Conservation (phyloP, 2,797 vertebrate genomes). For the Sciurus vulgaris region DNA sequence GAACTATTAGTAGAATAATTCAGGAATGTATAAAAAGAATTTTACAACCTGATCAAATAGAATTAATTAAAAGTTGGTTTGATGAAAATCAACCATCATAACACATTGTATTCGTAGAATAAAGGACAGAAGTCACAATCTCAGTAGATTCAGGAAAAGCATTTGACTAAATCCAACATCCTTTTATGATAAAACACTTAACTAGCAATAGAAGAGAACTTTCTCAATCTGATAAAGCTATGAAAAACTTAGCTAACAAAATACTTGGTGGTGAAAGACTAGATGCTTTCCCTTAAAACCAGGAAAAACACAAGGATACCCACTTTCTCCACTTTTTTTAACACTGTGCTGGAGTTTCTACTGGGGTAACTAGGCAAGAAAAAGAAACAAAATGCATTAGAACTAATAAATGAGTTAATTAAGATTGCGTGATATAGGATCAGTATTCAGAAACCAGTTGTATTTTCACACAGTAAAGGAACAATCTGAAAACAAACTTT, state of each 20-base stretch:
- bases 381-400: background rate
- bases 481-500: constrained; percentile 9
- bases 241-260: background rate
- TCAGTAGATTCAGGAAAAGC: background rate
- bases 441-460: background rate
- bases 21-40: background rate
- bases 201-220: background rate
- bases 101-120: background rate
- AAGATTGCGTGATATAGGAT: background rate
- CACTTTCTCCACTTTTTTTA: background rate
- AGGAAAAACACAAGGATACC: background rate
- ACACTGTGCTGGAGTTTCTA: background rate
- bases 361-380: background rate
- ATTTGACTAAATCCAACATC: background rate
- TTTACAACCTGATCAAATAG: background rate
- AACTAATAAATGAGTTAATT: background rate
- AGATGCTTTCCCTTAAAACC: background rate
- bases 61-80: background rate
- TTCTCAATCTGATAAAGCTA: background rate
- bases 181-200: background rate
- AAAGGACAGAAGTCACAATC: background rate
- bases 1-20: background rate
- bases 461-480: background rate
- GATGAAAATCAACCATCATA: background rate
- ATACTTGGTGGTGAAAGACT: background rate